Evolutionary conservation across 2,113 vertebrate genomes (phyloP).

Genomic region (Bubo scandiacus): DNA sequence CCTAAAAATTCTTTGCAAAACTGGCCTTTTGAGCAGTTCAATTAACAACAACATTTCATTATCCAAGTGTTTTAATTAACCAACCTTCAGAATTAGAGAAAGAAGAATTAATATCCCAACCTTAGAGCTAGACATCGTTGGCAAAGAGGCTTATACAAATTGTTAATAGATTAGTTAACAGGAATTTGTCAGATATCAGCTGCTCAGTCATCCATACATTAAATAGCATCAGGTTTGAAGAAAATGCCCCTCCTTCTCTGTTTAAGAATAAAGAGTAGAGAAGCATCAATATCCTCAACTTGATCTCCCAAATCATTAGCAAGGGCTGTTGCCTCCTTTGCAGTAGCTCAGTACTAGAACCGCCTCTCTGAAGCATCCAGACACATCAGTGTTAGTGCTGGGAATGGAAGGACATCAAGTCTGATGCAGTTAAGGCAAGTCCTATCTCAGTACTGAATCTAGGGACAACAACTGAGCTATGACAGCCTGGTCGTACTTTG

Average conservation of each 20-base stretch:
- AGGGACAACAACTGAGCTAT: background rate
- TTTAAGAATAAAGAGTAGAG: background rate
- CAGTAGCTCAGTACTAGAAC: background rate
- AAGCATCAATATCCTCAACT: background rate
- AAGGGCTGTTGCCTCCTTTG: background rate
- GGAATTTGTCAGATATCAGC: background rate
- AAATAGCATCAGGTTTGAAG: background rate
- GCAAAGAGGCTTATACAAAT: background rate
- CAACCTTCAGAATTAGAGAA: background rate
- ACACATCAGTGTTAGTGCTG: fast-evolving
- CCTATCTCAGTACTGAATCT: background rate
- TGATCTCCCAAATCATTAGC: background rate
- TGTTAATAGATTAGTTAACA: background rate
- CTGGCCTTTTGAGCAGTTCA: background rate
- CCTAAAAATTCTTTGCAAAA: background rate
- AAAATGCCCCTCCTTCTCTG: background rate
- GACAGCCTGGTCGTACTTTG: background rate
- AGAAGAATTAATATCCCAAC: background rate
- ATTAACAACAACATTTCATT: background rate
- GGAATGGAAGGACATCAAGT: background rate
- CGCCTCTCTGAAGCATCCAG: background rate
- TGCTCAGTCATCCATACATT: background rate
- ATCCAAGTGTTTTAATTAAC: background rate
- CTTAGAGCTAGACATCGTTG: background rate
- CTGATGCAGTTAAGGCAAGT: background rate